A percentile compares a stretch with the other conserved stretches of the same genome.
Conservation (phyloP, 2,113 vertebrate species). For the Ptychochromis oligacanthus region DNA sequence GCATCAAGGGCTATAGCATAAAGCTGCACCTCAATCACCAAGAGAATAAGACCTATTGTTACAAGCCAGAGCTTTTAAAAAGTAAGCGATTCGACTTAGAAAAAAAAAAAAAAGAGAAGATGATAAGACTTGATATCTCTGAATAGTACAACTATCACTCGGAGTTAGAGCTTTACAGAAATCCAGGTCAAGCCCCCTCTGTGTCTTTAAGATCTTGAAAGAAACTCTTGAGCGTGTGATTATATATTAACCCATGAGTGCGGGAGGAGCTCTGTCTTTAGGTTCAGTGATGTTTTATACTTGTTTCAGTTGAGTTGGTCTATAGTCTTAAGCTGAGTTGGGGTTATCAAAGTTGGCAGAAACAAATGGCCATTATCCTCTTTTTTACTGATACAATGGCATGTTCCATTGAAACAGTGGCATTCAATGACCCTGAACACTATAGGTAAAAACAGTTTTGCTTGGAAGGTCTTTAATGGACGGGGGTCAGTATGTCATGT, state of each 20-base stretch:
- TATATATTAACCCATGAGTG: conserved; percentile 65
- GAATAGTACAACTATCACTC: conserved; percentile 51
- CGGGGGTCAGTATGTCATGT: conserved; percentile 79
- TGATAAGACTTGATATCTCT: conserved; percentile 62
- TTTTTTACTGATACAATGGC: conserved; percentile 31
- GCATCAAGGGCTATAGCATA: conserved; percentile 58
- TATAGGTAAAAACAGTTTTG: conserved; percentile 71
- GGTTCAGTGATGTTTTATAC: conserved; percentile 44
- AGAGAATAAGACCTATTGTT: conserved; percentile 69
- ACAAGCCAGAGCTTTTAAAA: conserved; percentile 51
- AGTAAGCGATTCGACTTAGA: conserved; percentile 61
- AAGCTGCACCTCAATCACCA: conserved; percentile 67
- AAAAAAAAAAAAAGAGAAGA: conserved; percentile 38
- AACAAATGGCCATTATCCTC: conserved; percentile 33
- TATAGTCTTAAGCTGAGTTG: background rate
- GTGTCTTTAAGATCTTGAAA: conserved; percentile 44
- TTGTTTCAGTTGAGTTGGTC: conserved; percentile 46
- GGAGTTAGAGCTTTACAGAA: conserved; percentile 65
- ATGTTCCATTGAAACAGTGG: conserved; percentile 60
- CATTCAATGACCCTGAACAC: conserved; percentile 65
- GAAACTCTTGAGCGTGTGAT: conserved; percentile 55
- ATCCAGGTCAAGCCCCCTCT: conserved; percentile 67
- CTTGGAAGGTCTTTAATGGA: conserved; percentile 73
- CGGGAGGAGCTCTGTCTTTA: conserved; percentile 24
- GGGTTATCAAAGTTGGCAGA: conserved; percentile 38